These are phyloP conservation scores for Pardalotus punctatus DNA, from an alignment of 2,113 vertebrate species.

Conservation along the genomic window DNA sequence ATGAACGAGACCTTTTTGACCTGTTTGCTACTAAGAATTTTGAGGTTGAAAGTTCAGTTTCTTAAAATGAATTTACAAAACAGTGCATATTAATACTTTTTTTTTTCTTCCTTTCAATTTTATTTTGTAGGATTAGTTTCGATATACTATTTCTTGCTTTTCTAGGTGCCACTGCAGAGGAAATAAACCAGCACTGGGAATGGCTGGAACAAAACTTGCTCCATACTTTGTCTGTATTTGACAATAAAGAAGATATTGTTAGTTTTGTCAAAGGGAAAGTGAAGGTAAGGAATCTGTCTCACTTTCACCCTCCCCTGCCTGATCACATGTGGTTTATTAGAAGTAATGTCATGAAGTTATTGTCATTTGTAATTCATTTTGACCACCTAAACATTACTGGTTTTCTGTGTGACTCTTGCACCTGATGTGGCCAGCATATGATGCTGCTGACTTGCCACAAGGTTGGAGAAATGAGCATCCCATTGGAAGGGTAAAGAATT, in stretches of 20 bases:
- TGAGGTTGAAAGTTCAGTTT: conserved; percentile 11
- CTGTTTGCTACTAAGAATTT: background rate
- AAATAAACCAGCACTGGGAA: conserved; percentile 93
- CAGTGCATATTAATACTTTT: background rate
- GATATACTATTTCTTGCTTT: background rate
- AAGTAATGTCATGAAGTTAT: background rate
- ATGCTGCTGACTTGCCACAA: background rate
- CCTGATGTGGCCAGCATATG: background rate
- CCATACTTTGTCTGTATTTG: conserved; percentile 92
- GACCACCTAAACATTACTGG: background rate
- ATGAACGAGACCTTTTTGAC: background rate
- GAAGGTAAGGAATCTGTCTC: conserved; percentile 77
- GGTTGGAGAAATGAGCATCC: background rate
- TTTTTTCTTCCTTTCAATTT: background rate
- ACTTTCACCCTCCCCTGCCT: background rate
- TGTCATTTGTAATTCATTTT: background rate
- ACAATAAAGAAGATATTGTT: conserved; percentile 94
- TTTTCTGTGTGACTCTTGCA: background rate
- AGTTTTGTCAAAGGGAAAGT: conserved; percentile 95
- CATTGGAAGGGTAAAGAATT: background rate
- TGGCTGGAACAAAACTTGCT: conserved; percentile 94
- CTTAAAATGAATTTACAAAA: background rate
- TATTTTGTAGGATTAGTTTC: background rate
- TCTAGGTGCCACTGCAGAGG: conserved; percentile 87
- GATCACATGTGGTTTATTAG: background rate